Conservation (phyloP, 2,113 vertebrate genomes). For the Notarius lentiginosus region DNA sequence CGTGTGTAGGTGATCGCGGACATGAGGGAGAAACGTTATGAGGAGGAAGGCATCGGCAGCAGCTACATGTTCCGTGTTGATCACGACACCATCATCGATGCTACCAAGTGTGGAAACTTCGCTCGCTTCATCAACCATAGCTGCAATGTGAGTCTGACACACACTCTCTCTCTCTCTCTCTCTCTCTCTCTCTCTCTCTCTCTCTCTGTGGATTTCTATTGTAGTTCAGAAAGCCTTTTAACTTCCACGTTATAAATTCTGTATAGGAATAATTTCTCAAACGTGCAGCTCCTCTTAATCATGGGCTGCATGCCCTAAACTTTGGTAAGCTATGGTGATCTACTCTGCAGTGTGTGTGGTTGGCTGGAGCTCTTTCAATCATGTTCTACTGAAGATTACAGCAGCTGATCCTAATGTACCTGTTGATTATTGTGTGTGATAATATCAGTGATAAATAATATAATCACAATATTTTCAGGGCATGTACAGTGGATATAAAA, state of each 20-base stretch:
- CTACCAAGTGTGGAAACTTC: constrained; percentile 97
- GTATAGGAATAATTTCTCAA: neutral
- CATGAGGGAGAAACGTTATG: constrained; percentile 97
- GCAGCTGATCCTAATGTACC: neutral
- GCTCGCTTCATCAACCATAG: constrained; percentile 99
- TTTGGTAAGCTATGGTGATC: neutral
- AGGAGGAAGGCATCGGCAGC: constrained; percentile 97
- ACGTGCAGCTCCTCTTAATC: neutral
- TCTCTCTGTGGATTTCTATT: neutral
- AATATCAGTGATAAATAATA: neutral
- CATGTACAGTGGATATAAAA: neutral
- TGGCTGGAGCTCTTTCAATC: neutral
- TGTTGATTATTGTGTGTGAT: neutral
- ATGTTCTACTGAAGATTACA: neutral
- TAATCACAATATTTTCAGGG: neutral
- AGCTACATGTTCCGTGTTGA: constrained; percentile 99
- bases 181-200: neutral
- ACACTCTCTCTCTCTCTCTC: neutral
- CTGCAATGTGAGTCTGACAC: constrained; percentile 88
- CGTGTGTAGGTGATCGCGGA: constrained; percentile 89
- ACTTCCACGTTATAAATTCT: neutral
- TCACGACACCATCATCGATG: constrained; percentile 98
- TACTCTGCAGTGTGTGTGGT: neutral
- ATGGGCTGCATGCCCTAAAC: neutral
- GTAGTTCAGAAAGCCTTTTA: neutral